Base-by-base conservation (phyloP, 2,797 vertebrate species). In the Microcaecilia unicolor region DNA sequence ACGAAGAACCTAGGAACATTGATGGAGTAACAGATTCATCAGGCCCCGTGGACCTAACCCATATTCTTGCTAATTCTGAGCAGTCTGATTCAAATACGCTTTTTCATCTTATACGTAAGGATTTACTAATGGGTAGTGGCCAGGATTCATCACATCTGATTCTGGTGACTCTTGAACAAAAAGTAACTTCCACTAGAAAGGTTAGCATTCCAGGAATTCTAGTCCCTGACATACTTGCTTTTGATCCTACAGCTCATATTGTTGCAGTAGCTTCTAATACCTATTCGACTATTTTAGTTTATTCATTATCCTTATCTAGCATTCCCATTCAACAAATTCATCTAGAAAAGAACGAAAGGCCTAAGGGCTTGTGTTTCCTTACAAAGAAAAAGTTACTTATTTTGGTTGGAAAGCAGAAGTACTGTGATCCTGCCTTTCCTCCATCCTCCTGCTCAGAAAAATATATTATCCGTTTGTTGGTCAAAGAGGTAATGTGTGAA, bases 241-340 rank as follows among this genome's bases (percentile, higher is more conserved):
- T 93, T 44, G 87, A 93, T 43, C 50, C 80, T 1, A 72, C 60
- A 14, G 83, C 80, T 22, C 86, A 84, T 44, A 87, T 81, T 0
- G 83, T 96, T 4, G 88, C 90, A 1, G 87, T 96, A 44, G 88
- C 91, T 6, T 96, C 92, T 28, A 96, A 93, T 58, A 81, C 80
- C 3, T 88, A 84, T 55, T 90, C 81, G 59, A 81, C 87, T 66
- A 81, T 94, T 42, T 73, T 94, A 5, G 85, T 94, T 23, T 93
- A 91, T 58, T 85, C 85, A 24, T 76, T 94, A 48, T 89, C 83
- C 0, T 67, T 80, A 6, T 86, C 87, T 2, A 78, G 84, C 27
- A 88, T 93, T 86, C 89, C 91, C n/a, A 91, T 92, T 34, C 91
- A 93, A 62, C 87, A 86, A 80, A 85, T 96, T 40, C 88, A 88